Evolutionary conservation across 2,888 invertebrate species (phyloP).

Genomic region (Neelides folsomi): DNA sequence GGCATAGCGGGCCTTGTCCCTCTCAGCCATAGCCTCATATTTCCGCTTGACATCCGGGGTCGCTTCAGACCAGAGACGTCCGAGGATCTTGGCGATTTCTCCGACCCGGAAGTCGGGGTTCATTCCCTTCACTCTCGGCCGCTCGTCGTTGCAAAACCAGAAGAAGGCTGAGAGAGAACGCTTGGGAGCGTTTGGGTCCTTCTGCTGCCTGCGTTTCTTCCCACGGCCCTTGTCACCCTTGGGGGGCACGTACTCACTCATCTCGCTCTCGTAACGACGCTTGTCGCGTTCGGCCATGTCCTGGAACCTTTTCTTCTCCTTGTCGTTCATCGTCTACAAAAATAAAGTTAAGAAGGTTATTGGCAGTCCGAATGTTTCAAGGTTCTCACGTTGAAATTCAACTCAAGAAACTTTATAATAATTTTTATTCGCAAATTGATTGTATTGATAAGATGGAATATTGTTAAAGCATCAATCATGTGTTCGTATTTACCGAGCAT

Average conservation of each 20-base stretch:
- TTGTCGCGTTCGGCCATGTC: conserved; percentile 98
- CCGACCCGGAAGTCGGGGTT: conserved; percentile 92
- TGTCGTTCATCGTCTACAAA: conserved; percentile 85
- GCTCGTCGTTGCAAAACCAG: conserved; percentile 97
- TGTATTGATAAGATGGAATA: no score
- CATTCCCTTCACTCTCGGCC: conserved; percentile 78
- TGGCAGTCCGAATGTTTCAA: no score
- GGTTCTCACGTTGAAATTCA: no score
- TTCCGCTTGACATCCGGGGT: conserved; percentile 69
- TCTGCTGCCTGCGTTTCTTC: conserved; percentile 66
- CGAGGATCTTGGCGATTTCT: conserved; percentile 90
- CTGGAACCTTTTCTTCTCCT: conserved; percentile 95
- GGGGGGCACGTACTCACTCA: conserved; percentile 86
- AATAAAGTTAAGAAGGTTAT: no score
- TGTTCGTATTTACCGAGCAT: no score
- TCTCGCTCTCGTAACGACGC: conserved; percentile 84
- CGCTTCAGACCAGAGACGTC: conserved; percentile 83
- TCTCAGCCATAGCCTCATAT: conserved; percentile 86
- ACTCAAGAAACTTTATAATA: no score
- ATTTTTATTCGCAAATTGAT: no score
- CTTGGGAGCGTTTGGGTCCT: conserved; percentile 98
- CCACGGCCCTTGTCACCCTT: conserved; percentile 67
- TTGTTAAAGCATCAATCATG: no score
- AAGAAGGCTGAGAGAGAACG: conserved; percentile 96
- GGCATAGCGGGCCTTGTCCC: conserved; percentile 91